Conservation (phyloP, 2,888 invertebrate genomes). For the Nasonia oneida region DNA sequence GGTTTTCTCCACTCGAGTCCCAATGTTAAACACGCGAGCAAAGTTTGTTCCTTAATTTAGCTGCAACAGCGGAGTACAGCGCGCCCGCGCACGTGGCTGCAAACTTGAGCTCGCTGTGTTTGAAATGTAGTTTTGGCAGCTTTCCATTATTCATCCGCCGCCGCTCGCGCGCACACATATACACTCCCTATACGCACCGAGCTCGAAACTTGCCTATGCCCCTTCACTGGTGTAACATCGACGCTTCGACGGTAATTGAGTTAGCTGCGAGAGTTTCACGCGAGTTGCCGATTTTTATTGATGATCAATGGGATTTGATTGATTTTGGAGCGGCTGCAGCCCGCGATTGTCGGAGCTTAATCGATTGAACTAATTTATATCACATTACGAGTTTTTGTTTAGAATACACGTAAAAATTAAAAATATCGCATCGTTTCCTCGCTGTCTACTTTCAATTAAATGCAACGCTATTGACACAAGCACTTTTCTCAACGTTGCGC, state of each 20-base stretch:
- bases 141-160: conserved; percentile 7
- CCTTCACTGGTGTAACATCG: neutral
- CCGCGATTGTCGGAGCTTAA: neutral
- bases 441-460: neutral
- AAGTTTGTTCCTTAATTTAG: conserved; percentile 20
- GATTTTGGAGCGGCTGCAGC: neutral
- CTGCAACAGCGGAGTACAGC: neutral
- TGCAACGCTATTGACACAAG: neutral
- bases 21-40: conserved; percentile 9
- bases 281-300: neutral
- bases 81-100: neutral
- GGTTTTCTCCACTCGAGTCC: neutral
- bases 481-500: too few species aligned
- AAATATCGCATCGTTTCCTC: neutral
- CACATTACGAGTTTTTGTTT: neutral
- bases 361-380: too few species aligned
- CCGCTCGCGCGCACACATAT: neutral
- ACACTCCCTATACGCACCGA: neutral
- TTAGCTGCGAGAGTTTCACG: neutral
- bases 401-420: too few species aligned
- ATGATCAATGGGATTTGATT: neutral
- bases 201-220: neutral
- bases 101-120: conserved; percentile 9
- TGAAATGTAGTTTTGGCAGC: conserved; percentile 25
- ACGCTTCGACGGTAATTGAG: neutral